Evolutionary conservation across 2,113 vertebrate species (phyloP).

Genomic region (Hippocampus guttulatus): DNA sequence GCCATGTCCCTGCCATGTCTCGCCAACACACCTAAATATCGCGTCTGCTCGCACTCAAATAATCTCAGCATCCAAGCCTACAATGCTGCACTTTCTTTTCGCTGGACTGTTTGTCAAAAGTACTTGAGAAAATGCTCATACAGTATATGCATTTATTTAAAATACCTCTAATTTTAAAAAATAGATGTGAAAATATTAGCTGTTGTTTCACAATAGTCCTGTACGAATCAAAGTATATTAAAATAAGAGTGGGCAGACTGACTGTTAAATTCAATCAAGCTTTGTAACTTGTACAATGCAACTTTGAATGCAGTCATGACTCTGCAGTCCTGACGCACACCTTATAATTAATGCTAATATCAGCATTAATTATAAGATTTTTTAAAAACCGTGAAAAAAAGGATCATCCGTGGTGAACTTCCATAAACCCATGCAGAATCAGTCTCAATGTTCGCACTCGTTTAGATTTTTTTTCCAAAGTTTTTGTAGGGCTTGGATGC

Average conservation of each 20-base stretch:
- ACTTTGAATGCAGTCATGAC: not conserved
- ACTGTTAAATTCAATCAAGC: not conserved
- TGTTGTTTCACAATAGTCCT: not conserved
- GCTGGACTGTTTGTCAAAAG: too few species aligned
- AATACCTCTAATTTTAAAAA: not conserved
- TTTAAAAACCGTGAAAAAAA: not conserved
- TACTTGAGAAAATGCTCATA: not conserved
- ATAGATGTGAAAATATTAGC: not conserved
- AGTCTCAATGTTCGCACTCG: not conserved
- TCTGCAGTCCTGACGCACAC: not conserved
- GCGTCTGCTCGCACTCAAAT: constrained; percentile 40
- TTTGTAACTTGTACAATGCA: not conserved
- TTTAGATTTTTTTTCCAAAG: not conserved
- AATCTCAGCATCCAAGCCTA: constrained; percentile 24
- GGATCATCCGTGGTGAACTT: not conserved
- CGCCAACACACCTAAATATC: constrained; percentile 53
- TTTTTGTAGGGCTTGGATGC: not conserved
- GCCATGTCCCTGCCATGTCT: constrained; percentile 50
- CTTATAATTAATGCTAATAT: too few species aligned
- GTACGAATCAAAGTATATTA: not conserved
- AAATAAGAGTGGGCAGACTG: not conserved
- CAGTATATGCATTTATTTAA: not conserved
- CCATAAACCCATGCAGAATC: not conserved
- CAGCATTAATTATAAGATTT: not conserved
- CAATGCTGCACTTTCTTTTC: constrained; percentile 6